Conservation (phyloP, 2,113 vertebrate species). For the Chitala chitala region DNA sequence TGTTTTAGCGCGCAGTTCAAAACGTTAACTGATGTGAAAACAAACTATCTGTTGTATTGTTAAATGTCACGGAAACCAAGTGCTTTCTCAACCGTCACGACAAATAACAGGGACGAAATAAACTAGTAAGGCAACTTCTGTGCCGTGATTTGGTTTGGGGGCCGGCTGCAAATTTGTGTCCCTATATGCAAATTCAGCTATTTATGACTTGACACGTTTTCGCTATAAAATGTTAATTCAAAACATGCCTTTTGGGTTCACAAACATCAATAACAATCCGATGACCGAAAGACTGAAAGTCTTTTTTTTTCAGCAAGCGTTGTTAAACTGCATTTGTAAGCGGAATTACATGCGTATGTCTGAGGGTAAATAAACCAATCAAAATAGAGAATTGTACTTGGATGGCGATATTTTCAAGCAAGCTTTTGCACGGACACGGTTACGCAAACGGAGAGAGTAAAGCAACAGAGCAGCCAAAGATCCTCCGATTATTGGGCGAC, state of each 20-base stretch:
- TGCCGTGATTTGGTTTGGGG: background rate
- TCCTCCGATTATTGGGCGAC: slow-evolving; percentile 11
- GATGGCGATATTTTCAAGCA: background rate
- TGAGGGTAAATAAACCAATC: too few relatives aligned
- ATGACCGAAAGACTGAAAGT: too few relatives aligned
- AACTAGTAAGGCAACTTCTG: background rate
- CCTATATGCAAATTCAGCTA: background rate
- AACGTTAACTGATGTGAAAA: background rate
- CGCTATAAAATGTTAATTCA: background rate
- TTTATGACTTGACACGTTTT: background rate
- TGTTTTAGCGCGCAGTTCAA: background rate
- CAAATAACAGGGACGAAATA: background rate
- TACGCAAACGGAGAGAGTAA: slow-evolving; percentile 9
- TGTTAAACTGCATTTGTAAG: too few relatives aligned
- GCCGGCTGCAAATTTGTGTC: background rate
- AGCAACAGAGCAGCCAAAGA: background rate
- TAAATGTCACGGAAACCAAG: background rate
- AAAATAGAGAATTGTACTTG: too few relatives aligned
- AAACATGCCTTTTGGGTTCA: background rate
- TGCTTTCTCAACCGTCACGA: too few relatives aligned
- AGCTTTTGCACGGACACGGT: background rate
- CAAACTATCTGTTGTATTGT: background rate
- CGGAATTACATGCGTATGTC: too few relatives aligned
- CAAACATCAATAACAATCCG: too few relatives aligned
- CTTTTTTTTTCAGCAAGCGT: too few relatives aligned